Evolutionary conservation across 2,113 vertebrate species (phyloP).

Genomic region (Python bivittatus): DNA sequence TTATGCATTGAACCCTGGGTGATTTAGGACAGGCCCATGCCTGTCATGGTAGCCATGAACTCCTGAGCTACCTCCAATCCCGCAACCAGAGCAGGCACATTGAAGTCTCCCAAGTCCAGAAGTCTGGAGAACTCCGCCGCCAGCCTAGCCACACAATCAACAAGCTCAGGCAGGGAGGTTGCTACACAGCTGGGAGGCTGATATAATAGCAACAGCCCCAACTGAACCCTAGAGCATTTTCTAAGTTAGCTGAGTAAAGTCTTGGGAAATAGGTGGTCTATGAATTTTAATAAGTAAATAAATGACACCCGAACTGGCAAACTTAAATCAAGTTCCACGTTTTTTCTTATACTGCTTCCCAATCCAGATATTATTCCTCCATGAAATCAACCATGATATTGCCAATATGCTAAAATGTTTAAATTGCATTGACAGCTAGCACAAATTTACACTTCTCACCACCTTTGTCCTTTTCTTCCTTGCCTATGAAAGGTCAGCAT

Average conservation of each 20-base stretch:
- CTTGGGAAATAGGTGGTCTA: background rate
- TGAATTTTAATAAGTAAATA: background rate
- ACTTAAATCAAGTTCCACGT: background rate
- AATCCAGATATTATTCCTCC: background rate
- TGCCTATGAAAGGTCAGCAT: background rate
- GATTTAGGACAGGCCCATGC: background rate
- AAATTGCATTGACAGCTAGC: too few relatives aligned
- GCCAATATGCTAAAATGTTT: background rate
- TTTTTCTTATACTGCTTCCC: background rate
- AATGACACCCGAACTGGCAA: background rate
- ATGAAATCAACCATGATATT: background rate
- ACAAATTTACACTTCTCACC: background rate
- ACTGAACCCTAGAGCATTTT: background rate
- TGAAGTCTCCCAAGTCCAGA: background rate
- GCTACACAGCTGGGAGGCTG: background rate
- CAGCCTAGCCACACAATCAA: background rate
- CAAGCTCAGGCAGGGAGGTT: background rate
- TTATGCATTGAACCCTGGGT: background rate
- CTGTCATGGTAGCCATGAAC: background rate
- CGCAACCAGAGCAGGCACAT: background rate
- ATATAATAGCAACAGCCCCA: background rate
- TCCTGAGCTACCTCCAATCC: background rate
- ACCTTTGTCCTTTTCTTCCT: background rate
- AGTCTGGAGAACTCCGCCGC: background rate
- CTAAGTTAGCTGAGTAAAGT: background rate